Percentiles rank a stretch among this genome's conserved stretches.
phyloP scores from a whole-genome alignment of 2,888 invertebrate species.

The Leucania comma region DNA sequence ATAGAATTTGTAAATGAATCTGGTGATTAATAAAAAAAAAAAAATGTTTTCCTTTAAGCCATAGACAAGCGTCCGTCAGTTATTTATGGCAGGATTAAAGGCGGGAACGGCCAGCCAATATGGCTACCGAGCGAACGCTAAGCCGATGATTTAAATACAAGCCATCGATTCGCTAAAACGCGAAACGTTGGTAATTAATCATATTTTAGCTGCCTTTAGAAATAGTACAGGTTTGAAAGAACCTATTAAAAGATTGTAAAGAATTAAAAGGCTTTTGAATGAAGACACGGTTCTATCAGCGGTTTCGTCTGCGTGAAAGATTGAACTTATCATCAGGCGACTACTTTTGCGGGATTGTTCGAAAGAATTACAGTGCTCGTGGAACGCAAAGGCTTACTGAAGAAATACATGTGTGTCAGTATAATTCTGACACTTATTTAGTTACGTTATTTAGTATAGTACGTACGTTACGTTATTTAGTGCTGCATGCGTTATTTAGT shows the following conservation, averaged over 20 bases:
- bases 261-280: conserved; percentile 48
- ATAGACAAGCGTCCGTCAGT: conserved; percentile 81
- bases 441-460: too few species aligned
- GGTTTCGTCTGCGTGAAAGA: too few species aligned
- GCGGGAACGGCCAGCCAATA: conserved; percentile 79
- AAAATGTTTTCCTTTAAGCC: conserved; percentile 64
- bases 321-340: too few species aligned
- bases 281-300: conserved; percentile 8
- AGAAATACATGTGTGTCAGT: too few species aligned
- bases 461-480: too few species aligned
- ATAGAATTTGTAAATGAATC: conserved; percentile 44
- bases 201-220: conserved; percentile 79
- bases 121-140: conserved; percentile 77
- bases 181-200: conserved; percentile 78
- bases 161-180: conserved; percentile 81
- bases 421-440: too few species aligned
- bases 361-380: too few species aligned
- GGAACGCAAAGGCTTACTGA: too few species aligned
- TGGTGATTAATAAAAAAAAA: conserved; percentile 56
- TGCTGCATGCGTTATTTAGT: too few species aligned
- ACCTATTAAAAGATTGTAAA: conserved; percentile 57
- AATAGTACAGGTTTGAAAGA: conserved; percentile 67
- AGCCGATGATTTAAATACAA: conserved; percentile 86
- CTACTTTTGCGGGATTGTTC: too few species aligned
- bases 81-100: conserved; percentile 86